Base-by-base conservation (phyloP, 2,888 invertebrate species). In the Drosophila aldrichi region DNA sequence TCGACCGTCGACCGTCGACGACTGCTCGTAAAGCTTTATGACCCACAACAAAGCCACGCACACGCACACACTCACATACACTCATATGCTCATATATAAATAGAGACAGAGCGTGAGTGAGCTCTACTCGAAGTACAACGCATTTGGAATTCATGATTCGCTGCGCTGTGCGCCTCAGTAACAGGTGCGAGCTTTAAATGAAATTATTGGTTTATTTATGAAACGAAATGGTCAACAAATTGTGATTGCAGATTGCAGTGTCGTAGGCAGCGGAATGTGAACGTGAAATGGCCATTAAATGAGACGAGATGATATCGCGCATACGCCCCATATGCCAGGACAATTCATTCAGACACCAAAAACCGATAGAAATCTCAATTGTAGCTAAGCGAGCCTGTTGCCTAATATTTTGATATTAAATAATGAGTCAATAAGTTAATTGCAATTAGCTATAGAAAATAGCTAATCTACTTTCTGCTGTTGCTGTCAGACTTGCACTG, bases 161-260 rank as follows among this genome's bases (percentile, higher is more conserved):
- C 69, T 65, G 70, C 70, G 64, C 36, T 60, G 58, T 56, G 69
- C 55, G 6, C 12, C 36, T 2, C 38, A 44, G 68, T 63, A 73
- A 64, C 81, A 77, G 85, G 85, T 85, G 85, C n/a, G 81, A 71
- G 70, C 68, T 70, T 81, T 70, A 81, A 84, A 87, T 82, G 74
- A 79, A 84, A 84, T 84, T 82, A 82, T 87, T 79, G 76, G 81
- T 74, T 87, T 82, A 84, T 84, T 84, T 84, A 79, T 82, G 79
- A 64, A 73, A 61, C 68, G 73, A 73, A 84, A 81, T 84, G 82
- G 76, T 65, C 84, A 87, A 82, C 78, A 84, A 76, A 82, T 74
- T 69, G 70, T 65, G 80, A 83, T 84, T 76, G 70, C 79, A 79
- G 46, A n/a, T n/a, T n/a, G n/a, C n/a, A n/a, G 36, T 36, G n/a